Base-by-base conservation (phyloP, 2,888 invertebrate genomes). In the Pseudococcus viburni region DNA sequence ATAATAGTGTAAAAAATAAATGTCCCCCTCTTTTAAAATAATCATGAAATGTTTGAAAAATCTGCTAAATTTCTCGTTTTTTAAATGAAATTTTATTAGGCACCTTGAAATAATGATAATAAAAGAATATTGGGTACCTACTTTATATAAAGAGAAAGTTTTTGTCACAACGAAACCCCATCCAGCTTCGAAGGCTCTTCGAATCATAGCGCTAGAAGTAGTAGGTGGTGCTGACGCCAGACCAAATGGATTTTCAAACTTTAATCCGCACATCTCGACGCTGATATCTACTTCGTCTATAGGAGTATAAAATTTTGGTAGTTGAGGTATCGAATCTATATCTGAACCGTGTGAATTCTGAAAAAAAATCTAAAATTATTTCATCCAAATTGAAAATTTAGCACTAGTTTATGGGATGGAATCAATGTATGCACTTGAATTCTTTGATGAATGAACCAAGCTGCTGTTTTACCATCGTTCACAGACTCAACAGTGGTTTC, bases 111-210 rank as follows among this genome's bases (percentile, higher is more conserved):
- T 51, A 48, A 4, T 12, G 5, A 12, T 15, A 51, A 9, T 5
- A 51, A 15, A 12, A 51, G 15, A 51, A 15, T 73, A 73, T 73
- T 33, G 33, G 73, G 1, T 26, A 73, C 26, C 68, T 92, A 96
- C 97, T 94, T 99, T 99, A 91, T 98, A 97, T 19, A 99, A 93
- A 4, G 95, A 94, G 91, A 97, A 99, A 0, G 99, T 99, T 93
- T 99, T 99, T 0, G 99, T 99, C 1, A 99, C 96, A n/a, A 95
- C 97, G 91, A 97, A 99, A 0, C 95, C 96, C 99, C 99, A 99
- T 0, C 99, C 99, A 90, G 97, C 96, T 91, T 98, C 95, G 91
- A 99, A 99, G 19, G 96, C 96, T 89, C 99, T 93, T 6, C 99
- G 93, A 84, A 99, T 98, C 99, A 99, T 99, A 0, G 98, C 95